Evolutionary conservation across 1,140 invertebrate species (phyloP).

Genomic region (Drosophila cardini): DNA sequence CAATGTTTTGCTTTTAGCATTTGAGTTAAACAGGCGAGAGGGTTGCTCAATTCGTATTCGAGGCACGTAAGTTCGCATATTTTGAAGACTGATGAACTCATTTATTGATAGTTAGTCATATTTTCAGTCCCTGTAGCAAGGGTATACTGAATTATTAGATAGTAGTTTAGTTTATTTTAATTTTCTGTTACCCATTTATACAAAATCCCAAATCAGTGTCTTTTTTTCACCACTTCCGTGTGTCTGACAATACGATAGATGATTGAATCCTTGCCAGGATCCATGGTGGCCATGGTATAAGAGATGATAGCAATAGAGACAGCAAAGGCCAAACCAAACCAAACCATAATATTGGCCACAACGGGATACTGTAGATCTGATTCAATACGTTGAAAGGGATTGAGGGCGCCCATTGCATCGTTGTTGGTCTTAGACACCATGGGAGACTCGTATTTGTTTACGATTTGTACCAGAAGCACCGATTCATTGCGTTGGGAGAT

Average conservation of each 20-base stretch:
- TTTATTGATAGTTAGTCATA: constrained; percentile 5
- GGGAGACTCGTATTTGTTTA: constrained; percentile 86
- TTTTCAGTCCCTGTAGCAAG: neutral
- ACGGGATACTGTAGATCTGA: constrained; percentile 89
- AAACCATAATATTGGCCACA: constrained; percentile 96
- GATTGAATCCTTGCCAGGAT: constrained; percentile 97
- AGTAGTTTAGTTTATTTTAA: no score
- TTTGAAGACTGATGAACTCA: constrained; percentile 21
- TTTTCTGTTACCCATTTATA: no score
- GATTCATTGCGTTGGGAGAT: constrained; percentile 87
- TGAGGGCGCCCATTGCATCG: neutral
- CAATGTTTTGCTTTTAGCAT: constrained; percentile 39
- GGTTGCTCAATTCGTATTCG: constrained; percentile 37
- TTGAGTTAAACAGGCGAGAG: neutral
- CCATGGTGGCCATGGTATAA: constrained; percentile 95
- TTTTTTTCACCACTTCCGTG: constrained; percentile 86
- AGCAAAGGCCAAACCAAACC: constrained; percentile 91
- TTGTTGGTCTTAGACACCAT: constrained; percentile 48
- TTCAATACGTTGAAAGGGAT: constrained; percentile 85
- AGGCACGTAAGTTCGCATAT: constrained; percentile 9
- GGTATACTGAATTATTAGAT: neutral
- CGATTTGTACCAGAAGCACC: constrained; percentile 88
- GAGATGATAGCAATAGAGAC: constrained; percentile 92
- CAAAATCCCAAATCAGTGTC: neutral
- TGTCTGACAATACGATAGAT: constrained; percentile 97